phyloP scores from a whole-genome alignment of 2,888 invertebrate species.

The Arge pagana region DNA sequence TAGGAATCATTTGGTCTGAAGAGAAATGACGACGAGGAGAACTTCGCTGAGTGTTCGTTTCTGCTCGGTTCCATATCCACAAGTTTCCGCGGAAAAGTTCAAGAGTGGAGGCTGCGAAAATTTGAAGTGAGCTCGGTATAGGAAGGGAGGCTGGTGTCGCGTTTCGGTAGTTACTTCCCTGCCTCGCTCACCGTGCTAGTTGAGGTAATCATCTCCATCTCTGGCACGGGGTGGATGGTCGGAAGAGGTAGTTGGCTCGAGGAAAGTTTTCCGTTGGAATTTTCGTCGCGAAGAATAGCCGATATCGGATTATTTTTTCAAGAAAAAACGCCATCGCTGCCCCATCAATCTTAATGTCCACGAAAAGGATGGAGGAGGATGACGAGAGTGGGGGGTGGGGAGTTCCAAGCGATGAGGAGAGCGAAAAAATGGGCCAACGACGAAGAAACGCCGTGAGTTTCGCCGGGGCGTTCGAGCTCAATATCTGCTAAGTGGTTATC shows the following conservation, averaged over 20 bases:
- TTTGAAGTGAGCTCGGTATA: no score
- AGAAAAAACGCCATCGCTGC: slow-evolving; percentile 6
- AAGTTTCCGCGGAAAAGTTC: no score
- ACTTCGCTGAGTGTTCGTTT: no score
- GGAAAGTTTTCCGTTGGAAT: slow-evolving; percentile 10
- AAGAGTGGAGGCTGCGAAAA: no score
- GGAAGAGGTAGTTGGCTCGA: neutral
- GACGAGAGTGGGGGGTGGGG: slow-evolving; percentile 1
- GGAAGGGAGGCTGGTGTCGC: no score
- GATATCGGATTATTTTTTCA: slow-evolving; percentile 10
- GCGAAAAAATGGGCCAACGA: neutral
- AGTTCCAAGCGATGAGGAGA: neutral
- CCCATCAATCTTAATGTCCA: slow-evolving; percentile 17
- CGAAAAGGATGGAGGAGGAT: neutral
- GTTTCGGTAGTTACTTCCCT: no score
- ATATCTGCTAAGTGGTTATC: slow-evolving; percentile 7
- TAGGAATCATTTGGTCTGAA: no score
- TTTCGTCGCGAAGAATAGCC: neutral
- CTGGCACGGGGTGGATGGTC: slow-evolving; percentile 1
- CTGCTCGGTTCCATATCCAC: no score
- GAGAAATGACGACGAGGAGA: no score
- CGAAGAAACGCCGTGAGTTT: slow-evolving; percentile 4
- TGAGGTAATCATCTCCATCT: slow-evolving; percentile 3
- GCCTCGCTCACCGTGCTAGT: neutral
- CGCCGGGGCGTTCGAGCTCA: neutral